Evolutionary conservation across 2,113 vertebrate genomes (phyloP), one percentile per base, ranked within the genome.

Genomic region (Pipra filicauda): DNA sequence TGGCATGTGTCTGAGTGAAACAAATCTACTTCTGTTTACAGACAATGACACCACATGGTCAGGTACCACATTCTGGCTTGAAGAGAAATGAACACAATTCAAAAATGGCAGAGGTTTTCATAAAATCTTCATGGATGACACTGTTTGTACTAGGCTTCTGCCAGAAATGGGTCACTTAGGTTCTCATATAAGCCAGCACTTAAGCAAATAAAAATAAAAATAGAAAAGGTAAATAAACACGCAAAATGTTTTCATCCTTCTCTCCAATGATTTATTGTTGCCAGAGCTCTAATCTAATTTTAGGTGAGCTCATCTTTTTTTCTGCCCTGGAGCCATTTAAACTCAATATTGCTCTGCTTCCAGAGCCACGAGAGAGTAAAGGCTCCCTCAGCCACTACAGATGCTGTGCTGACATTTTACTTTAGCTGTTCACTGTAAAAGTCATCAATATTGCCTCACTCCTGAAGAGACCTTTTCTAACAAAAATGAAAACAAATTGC

Each of bases 221-320:
- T 3, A 55, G 33, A 55, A 67, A 51, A 37, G 23, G 65, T 44
- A 91, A 93, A 91, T 46, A 96, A 85, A 81, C 20, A 69, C 31
- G 62, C 17, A 51, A 77, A 48, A 71, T 61, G 16, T 46, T 72
- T 74, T 83, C 72, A 75, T 91, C 49, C 81, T 90, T 89, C 71
- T 85, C 84, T 71, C 61, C 69, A 96, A 92, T 85, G 89, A 97
- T 95, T 94, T 95, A 93, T 91, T 62, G 48, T 74, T 95, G 82
- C 51, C 82, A 95, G 84, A 95, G n/a, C 66, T 52, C 92, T 96
- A 94, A 97, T 92, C 85, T 93, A 93, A 98, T 97, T 97, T 96
- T 92, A 94, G 66, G 86, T 95, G 88, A 97, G 87, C 93, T 97
- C 95, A 97, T 95, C 95, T 75, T 80, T 94, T 95, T 91, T 93